Evolutionary conservation across 2,888 invertebrate genomes (phyloP), one percentile per base, ranked within the genome.

Genomic region (Cloeon dipterum): DNA sequence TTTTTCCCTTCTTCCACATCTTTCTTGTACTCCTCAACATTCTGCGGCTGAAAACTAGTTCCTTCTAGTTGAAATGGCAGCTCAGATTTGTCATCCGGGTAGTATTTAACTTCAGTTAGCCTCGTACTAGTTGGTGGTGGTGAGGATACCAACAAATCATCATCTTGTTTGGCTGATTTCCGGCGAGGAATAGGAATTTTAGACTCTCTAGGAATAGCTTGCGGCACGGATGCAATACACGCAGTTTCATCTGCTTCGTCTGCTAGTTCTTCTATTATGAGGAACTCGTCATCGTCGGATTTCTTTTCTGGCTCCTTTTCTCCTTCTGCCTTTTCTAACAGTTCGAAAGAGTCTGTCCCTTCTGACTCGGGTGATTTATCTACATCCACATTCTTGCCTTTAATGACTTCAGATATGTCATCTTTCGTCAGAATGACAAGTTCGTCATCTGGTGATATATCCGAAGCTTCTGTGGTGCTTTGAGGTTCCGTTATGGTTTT

Each of bases 181-280:
- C n/a, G n/a, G n/a, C n/a, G n/a, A n/a, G n/a, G n/a, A n/a, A n/a
- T n/a, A n/a, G n/a, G n/a, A 17, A 38, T 38, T 42, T 55, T 45
- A 34, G 35, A 41, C 29, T 33, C 25, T 20, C 33, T 32, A 16
- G 41, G 40, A 77, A 59, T 81, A 78, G 1, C 83, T 83, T 56
- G 83, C 83, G 3, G 71, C 29, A 29, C 5, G 8, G 29, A n/a
- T 11, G 7, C 29, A 8, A 29, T 29, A 14, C 14, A 62, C 48
- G 83, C 83, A 39, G 68, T 70, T 57, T 85, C 85, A 46, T 74
- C 70, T 1, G 83, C 83, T 59, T 85, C 83, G 51, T 74, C 77
- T 2, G 77, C 83, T 2, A 85, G 82, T 55, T 85, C 85, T 58
- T 83, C 83, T 42, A 83, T 76, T 0, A 83, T 79, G 1, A 85